These are phyloP conservation scores for Gymnosoma rotundatum DNA, from an alignment of 2,888 invertebrate species.

Conservation along the genomic window DNA sequence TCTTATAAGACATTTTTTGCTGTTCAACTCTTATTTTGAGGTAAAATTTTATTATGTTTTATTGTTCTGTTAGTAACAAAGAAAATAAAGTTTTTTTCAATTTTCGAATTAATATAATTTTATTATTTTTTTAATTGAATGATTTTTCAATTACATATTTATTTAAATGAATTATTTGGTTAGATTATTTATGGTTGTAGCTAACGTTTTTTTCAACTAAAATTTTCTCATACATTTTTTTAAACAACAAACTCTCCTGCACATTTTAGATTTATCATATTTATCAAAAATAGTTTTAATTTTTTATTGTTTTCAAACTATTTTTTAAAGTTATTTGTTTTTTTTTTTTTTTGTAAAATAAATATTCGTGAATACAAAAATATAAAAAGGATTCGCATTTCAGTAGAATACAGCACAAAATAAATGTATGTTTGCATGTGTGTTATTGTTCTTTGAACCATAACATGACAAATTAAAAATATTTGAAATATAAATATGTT, in stretches of 20 bases:
- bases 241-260: not conserved
- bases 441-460: constrained; percentile 49
- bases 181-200: constrained; percentile 46
- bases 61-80: too few species aligned
- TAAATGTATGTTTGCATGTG: constrained; percentile 14
- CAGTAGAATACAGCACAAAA: not conserved
- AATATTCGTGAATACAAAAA: constrained; percentile 8
- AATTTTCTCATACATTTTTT: constrained; percentile 16
- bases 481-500: constrained; percentile 54
- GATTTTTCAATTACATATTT: constrained; percentile 24
- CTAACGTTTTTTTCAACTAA: constrained; percentile 44
- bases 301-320: constrained; percentile 45
- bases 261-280: not conserved
- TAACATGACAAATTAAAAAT: constrained; percentile 61
- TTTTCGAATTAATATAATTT: too few species aligned
- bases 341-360: constrained; percentile 7
- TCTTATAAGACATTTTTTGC: too few species aligned
- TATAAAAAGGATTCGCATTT: not conserved
- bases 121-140: not conserved
- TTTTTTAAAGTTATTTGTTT: constrained; percentile 7
- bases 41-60: too few species aligned
- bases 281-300: constrained; percentile 26
- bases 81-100: too few species aligned
- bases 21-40: too few species aligned
- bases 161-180: constrained; percentile 28